These are phyloP conservation scores for Malurus cyaneus DNA, from an alignment of 2,113 vertebrate species.

Conservation along the genomic window DNA sequence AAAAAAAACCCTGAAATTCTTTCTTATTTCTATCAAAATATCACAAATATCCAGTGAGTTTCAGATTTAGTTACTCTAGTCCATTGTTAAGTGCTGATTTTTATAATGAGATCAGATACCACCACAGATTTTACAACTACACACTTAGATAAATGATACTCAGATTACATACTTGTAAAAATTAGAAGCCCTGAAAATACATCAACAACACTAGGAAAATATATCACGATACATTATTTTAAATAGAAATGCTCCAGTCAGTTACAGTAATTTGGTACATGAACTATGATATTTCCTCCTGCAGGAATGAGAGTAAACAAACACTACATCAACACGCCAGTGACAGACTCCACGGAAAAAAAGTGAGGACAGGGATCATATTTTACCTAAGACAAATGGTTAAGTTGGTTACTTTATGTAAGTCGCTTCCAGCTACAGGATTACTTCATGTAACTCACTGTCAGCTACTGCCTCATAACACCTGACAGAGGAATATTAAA, in stretches of 20 bases:
- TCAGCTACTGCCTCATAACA: conserved; percentile 71
- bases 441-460: conserved; percentile 71
- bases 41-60: conserved; percentile 68
- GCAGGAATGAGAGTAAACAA: conserved; percentile 73
- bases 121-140: conserved; percentile 18
- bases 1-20: conserved; percentile 55
- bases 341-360: conserved; percentile 67
- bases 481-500: conserved; percentile 76
- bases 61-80: conserved; percentile 73
- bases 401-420: conserved; percentile 74
- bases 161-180: conserved; percentile 59
- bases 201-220: conserved; percentile 53
- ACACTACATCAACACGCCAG: conserved; percentile 68
- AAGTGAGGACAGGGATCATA: conserved; percentile 68
- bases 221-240: conserved; percentile 63
- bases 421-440: conserved; percentile 67
- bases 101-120: conserved; percentile 64
- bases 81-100: conserved; percentile 61
- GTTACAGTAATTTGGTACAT: conserved; percentile 77
- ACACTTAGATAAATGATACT: conserved; percentile 44
- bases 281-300: conserved; percentile 72
- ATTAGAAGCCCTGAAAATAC: conserved; percentile 60
- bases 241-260: conserved; percentile 74
- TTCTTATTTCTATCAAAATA: conserved; percentile 78
- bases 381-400: conserved; percentile 77